phyloP scores from a whole-genome alignment of 2,888 invertebrate species.

The Dasysyrphus tricinctus region DNA sequence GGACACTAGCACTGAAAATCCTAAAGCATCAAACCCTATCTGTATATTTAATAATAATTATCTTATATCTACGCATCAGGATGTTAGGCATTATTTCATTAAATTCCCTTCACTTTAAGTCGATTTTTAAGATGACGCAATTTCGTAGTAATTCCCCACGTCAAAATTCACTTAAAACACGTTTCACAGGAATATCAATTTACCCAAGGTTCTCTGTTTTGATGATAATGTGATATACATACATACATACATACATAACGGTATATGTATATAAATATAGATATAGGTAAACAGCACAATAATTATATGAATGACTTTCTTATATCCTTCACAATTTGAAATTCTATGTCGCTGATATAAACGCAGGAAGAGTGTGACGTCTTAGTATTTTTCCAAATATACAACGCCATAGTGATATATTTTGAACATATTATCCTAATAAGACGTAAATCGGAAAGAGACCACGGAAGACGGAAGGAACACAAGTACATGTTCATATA shows the following conservation, averaged over 20 bases:
- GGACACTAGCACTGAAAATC: not conserved
- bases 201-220: conserved; percentile 12
- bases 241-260: not conserved
- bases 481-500: not conserved
- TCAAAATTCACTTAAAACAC: conserved; percentile 20
- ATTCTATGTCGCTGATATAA: conserved; percentile 23
- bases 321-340: conserved; percentile 37
- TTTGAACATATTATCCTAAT: conserved; percentile 7
- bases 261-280: not conserved
- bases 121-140: conserved; percentile 39
- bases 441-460: not conserved
- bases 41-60: not conserved
- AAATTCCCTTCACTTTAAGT: not conserved
- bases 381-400: conserved; percentile 30
- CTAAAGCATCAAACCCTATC: not conserved
- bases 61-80: conserved; percentile 4
- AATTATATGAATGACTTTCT: conserved; percentile 34
- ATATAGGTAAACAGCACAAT: not conserved
- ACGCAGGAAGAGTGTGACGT: conserved; percentile 51
- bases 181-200: conserved; percentile 63
- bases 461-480: not conserved
- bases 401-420: not conserved
- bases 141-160: not conserved
- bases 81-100: conserved; percentile 8
- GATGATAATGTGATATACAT: not conserved